phyloP scores from a whole-genome alignment of 2,113 vertebrate genomes.

The Dissostichus mawsoni region DNA sequence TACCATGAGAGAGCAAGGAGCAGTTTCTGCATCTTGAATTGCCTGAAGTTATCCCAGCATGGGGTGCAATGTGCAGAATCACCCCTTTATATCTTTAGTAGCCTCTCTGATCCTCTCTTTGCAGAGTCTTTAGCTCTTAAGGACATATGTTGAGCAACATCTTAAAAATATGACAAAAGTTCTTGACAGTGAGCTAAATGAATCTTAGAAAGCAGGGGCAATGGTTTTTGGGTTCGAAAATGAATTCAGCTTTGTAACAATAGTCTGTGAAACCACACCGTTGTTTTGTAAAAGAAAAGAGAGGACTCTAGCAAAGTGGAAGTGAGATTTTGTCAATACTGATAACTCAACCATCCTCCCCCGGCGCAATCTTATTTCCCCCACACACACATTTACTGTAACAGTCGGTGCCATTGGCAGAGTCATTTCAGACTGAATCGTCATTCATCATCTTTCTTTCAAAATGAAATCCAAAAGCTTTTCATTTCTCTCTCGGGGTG shows the following conservation, averaged over 20 bases:
- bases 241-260: not conserved
- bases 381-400: conserved; percentile 1
- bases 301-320: conserved; percentile 2
- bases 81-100: conserved; percentile 26
- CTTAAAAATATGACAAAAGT: not conserved
- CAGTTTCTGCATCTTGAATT: conserved; percentile 27
- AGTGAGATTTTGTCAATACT: conserved; percentile 37
- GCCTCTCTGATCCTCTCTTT: conserved; percentile 39
- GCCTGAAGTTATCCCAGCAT: conserved; percentile 57
- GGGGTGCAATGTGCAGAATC: conserved; percentile 27
- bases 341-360: conserved; percentile 1
- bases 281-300: conserved; percentile 14
- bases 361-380: conserved; percentile 1
- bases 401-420: not conserved
- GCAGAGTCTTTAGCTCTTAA: conserved; percentile 13
- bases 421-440: conserved; percentile 4
- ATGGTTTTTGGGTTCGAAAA: not conserved
- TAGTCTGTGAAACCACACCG: not conserved
- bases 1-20: conserved; percentile 30
- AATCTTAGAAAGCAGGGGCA: conserved; percentile 3
- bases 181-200: not conserved
- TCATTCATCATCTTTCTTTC: not conserved
- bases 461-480: not conserved
- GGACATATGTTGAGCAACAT: not conserved
- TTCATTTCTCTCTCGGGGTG: conserved; percentile 31